Base-by-base conservation (phyloP, 2,888 invertebrate genomes). In the Proisotoma minuta region DNA sequence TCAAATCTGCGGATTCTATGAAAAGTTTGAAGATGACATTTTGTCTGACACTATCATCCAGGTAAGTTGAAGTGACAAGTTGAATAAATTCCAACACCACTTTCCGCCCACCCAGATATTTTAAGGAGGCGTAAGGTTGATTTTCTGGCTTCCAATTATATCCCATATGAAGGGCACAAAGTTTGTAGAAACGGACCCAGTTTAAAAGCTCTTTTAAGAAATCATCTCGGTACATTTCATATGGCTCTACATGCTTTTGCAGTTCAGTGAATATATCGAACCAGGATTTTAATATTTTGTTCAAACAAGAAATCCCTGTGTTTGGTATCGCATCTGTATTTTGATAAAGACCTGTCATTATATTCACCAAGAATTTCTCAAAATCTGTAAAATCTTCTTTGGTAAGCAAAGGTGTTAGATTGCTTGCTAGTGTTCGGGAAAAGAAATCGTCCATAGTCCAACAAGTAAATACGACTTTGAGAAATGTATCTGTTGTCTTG, bases 371-470 rank as follows among this genome's bases (percentile, higher is more conserved):
- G 39, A 54, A 54, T 5, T 29, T 27, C 5, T 8, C 3, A 3
- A 54, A 23, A 34, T 54, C 53, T 22, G 39, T 28, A 24, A 34
- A 54, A n/a, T 54, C 39, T 3, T 34, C 29, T 23, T 54, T 54
- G 15, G 12, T 20, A 3, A 54, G 20, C 18, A 34, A 18, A 5
- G 53, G 53, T n/a, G n/a, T n/a, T 20, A 29, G 15, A 3, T 34
- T 18, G 39, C n/a, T 28, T n/a, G 26, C 15, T 4, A 43, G 4
- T 5, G 43, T 20, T n/a, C 43, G 15, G 5, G 43, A 43, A 8
- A 54, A 23, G n/a, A 54, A 54, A 2, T 39, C 53, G 4, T 34
- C 53, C 39, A 54, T 20, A n/a, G 22, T 3, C 22, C 39, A 54
- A 10, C 2, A 34, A 10, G 39, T 8, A 8, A 54, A 29, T 10